Percentiles rank a stretch among this genome's conserved stretches.
Conservation (phyloP, 2,797 vertebrate genomes). For the Dermochelys coriacea region DNA sequence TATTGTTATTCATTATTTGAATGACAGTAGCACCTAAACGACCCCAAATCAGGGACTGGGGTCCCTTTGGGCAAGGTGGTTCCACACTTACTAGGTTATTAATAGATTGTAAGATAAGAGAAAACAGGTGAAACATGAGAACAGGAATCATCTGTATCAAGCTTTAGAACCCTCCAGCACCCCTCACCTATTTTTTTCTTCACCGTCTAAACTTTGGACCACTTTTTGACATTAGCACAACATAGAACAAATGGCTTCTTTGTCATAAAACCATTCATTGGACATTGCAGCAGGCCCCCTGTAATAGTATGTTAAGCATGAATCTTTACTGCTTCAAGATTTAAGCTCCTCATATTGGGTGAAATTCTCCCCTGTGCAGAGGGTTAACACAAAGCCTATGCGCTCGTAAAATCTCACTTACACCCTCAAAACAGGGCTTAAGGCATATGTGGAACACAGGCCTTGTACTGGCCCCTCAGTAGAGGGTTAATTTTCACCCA, state of each 20-base stretch:
- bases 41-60: background rate
- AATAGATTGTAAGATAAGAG: background rate
- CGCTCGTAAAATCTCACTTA: background rate
- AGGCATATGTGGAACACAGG: background rate
- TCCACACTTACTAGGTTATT: background rate
- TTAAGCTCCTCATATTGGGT: background rate
- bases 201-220: constrained; percentile 4
- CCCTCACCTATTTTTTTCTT: constrained; percentile 9
- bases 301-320: background rate
- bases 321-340: constrained; percentile 21
- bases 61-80: background rate
- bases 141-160: background rate
- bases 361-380: background rate
- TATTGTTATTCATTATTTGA: background rate
- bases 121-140: background rate
- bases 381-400: background rate
- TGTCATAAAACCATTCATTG: background rate
- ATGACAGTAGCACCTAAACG: background rate
- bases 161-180: background rate
- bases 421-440: background rate
- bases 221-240: constrained; percentile 22
- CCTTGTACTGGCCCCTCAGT: background rate
- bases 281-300: background rate
- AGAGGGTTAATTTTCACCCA: background rate
- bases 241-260: background rate